A percentile compares a stretch with the other conserved stretches of the same genome.
Evolutionary conservation across 2,113 vertebrate genomes (phyloP).

Genomic region (Leucopsar rothschildi): DNA sequence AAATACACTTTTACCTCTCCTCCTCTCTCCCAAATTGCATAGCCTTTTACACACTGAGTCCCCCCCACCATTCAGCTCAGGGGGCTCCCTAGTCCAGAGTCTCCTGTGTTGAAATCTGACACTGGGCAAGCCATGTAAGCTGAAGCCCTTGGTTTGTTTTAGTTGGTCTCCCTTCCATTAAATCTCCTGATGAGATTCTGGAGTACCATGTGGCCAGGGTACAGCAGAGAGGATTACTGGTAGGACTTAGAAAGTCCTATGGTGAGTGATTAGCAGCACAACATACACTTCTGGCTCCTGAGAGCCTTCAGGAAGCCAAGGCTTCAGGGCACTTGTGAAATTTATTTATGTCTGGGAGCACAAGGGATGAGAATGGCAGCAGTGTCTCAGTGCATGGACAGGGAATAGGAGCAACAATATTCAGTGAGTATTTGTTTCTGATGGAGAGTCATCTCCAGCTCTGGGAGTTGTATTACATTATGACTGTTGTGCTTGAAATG

Average conservation of each 20-base stretch:
- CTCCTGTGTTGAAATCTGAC: neutral
- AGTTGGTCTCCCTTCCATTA: neutral
- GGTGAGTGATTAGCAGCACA: neutral
- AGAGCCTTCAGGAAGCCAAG: neutral
- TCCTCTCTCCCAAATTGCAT: neutral
- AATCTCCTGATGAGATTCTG: neutral
- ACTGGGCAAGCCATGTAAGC: neutral
- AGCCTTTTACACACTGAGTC: neutral
- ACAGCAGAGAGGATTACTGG: neutral
- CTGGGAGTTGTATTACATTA: neutral
- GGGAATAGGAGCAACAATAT: neutral
- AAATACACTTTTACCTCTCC: neutral
- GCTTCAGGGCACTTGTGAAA: neutral
- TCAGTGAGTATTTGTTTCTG: neutral
- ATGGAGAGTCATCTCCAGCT: neutral
- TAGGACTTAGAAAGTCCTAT: neutral
- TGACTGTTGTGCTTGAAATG: neutral
- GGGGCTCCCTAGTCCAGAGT: neutral
- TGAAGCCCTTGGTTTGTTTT: neutral
- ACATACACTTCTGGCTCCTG: neutral
- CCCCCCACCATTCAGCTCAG: fast-evolving
- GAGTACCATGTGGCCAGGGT: too few species aligned
- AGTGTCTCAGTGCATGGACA: neutral
- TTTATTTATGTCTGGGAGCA: neutral
- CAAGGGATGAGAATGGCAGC: fast-evolving